Base-by-base conservation (phyloP, 2,113 vertebrate species). In the Petroica traversi region DNA sequence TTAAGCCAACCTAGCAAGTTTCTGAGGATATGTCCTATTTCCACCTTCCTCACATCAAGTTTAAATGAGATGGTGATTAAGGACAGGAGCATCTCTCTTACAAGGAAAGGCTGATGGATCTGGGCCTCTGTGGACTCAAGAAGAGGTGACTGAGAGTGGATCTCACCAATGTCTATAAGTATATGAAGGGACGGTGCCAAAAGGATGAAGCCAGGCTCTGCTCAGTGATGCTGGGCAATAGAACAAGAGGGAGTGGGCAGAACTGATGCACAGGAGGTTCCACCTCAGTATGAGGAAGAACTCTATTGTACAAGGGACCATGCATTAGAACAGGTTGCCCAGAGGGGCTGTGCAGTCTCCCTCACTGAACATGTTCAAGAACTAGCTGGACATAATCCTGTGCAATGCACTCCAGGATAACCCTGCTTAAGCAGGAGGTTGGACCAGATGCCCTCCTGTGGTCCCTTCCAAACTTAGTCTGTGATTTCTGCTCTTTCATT, bases 11-110 rank as follows among this genome's bases (percentile, higher is more conserved):
- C 33, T 73, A 64, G 24, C 5, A 36, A 69, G 19, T 18, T 58
- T 83, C 28, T 69, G 61, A 87, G 29, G 38, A 54, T 28, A 67
- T 10, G 45, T 12, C 12, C 22, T 71, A 36, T 54, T 14, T 15
- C 3, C 3, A 3, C 5, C 11, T 76, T 82, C 36, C 19, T 40
- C 0, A 0, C 0, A 0, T 28, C 54, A 84, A 41, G 20, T 46
- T 91, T 67, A 55, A 22, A 54, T 74, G 69, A 71, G 28, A 40
- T 26, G 71, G 16, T 31, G 15, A 74, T 40, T 67, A 19, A 14
- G 15, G n/a, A 54, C 14, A 26, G 69, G 5, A 82, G 8, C 20
- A 54, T 23, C 13, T 52, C 11, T 40, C 17, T 67, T 52, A 31
- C 0, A 0, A 59, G 24, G 38, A 75, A 67, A 52, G 24, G 28